These are phyloP conservation scores for Apodemus sylvaticus DNA, from an alignment of 2,113 vertebrate genomes.

Conservation along the genomic window DNA sequence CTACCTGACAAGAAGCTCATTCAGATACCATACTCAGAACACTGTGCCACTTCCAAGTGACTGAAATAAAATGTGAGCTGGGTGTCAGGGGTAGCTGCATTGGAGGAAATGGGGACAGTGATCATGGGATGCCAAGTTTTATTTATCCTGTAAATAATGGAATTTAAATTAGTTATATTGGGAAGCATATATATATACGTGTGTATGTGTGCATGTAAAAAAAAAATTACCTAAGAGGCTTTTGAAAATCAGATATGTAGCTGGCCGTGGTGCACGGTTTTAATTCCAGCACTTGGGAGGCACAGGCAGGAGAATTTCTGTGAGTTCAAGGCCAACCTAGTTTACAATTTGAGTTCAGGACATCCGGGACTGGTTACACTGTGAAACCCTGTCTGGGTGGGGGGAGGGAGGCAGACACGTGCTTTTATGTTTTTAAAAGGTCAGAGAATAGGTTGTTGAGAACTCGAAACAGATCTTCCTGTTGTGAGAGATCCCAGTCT, in stretches of 20 bases:
- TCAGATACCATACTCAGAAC: not conserved
- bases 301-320: too few species aligned
- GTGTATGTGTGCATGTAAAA: too few species aligned
- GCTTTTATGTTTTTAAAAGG: slow-evolving; percentile 18
- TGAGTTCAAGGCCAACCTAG: too few species aligned
- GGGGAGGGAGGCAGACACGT: not conserved
- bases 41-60: not conserved
- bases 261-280: too few species aligned
- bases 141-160: not conserved
- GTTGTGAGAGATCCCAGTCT: not conserved
- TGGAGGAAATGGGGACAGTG: not conserved
- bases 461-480: not conserved
- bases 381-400: too few species aligned
- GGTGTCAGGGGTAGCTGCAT: not conserved
- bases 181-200: too few species aligned
- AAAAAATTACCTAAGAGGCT: not conserved
- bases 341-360: too few species aligned
- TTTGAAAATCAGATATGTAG: not conserved
- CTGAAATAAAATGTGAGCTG: not conserved
- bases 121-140: not conserved
- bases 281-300: too few species aligned
- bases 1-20: not conserved
- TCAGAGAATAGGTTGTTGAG: not conserved
- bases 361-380: too few species aligned
- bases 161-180: not conserved